Evolutionary conservation across 2,797 vertebrate genomes (phyloP).

Genomic region (Labroides dimidiatus): DNA sequence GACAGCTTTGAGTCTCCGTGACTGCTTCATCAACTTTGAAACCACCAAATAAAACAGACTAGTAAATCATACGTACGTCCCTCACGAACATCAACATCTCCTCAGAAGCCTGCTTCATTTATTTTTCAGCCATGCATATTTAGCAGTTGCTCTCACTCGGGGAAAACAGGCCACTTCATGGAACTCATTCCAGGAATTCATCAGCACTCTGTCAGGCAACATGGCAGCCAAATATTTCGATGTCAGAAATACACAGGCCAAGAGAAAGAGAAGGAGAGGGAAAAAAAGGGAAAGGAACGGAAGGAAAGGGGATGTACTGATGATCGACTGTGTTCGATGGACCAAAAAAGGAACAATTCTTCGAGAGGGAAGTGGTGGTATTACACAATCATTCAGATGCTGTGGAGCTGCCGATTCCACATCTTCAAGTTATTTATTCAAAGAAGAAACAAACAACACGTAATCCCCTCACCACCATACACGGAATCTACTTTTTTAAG

Average conservation of each 20-base stretch:
- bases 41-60: conserved; percentile 69
- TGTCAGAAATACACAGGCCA: conserved; percentile 59
- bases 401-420: conserved; percentile 19
- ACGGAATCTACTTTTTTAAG: conserved; percentile 21
- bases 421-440: conserved; percentile 39
- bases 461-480: conserved; percentile 36
- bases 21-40: conserved; percentile 58
- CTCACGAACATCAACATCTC: conserved; percentile 72
- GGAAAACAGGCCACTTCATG: conserved; percentile 72
- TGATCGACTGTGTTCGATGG: conserved; percentile 46
- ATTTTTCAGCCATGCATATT: conserved; percentile 78
- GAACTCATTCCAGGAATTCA: conserved; percentile 77
- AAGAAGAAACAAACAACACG: conserved; percentile 42
- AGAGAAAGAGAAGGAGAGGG: conserved; percentile 19
- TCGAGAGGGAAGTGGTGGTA: conserved; percentile 22
- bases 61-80: conserved; percentile 62
- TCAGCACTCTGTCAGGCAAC: conserved; percentile 72
- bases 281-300: too few relatives aligned
- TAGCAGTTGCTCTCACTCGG: conserved; percentile 73
- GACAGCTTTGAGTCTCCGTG: conserved; percentile 19
- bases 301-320: conserved; percentile 55
- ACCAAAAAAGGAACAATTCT: conserved; percentile 28
- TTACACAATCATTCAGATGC: conserved; percentile 46
- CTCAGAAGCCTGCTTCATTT: conserved; percentile 75
- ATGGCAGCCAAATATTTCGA: conserved; percentile 74